These are phyloP conservation scores for Cristatella mucedo DNA, from an alignment of 2,888 invertebrate species.

Conservation along the genomic window DNA sequence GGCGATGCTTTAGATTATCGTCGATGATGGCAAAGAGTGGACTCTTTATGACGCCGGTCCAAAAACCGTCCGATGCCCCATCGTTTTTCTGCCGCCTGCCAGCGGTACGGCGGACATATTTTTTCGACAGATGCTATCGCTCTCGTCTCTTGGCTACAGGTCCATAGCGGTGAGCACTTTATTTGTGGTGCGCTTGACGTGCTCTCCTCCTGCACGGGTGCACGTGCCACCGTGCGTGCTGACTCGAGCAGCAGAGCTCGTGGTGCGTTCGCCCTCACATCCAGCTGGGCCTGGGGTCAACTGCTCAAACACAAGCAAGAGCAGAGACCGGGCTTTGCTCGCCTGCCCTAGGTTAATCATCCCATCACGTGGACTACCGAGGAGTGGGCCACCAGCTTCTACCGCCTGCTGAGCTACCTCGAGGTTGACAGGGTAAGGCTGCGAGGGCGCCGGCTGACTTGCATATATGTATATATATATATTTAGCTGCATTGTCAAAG, in stretches of 20 bases:
- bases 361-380: slow-evolving; percentile 72
- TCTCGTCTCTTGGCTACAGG: slow-evolving; percentile 62
- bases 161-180: slow-evolving; percentile 52
- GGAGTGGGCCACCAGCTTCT: slow-evolving; percentile 74
- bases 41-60: slow-evolving; percentile 74
- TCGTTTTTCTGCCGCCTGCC: slow-evolving; percentile 70
- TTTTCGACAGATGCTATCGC: slow-evolving; percentile 62
- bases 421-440: slow-evolving; percentile 50
- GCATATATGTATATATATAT: background rate
- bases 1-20: slow-evolving; percentile 37
- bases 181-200: background rate
- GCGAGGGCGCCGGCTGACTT: background rate
- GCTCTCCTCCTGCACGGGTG: background rate
- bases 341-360: slow-evolving; percentile 51
- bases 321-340: background rate
- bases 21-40: slow-evolving; percentile 72
- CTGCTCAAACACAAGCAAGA: too few species aligned
- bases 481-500: too few species aligned
- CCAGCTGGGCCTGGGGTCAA: too few species aligned
- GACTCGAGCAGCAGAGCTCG: too few species aligned
- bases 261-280: too few species aligned
- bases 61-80: slow-evolving; percentile 56
- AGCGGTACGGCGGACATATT: slow-evolving; percentile 75
- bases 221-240: too few species aligned
- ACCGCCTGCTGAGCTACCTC: slow-evolving; percentile 61